Base-by-base conservation (phyloP, 2,888 invertebrate species). In the Calameuta filiformis region DNA sequence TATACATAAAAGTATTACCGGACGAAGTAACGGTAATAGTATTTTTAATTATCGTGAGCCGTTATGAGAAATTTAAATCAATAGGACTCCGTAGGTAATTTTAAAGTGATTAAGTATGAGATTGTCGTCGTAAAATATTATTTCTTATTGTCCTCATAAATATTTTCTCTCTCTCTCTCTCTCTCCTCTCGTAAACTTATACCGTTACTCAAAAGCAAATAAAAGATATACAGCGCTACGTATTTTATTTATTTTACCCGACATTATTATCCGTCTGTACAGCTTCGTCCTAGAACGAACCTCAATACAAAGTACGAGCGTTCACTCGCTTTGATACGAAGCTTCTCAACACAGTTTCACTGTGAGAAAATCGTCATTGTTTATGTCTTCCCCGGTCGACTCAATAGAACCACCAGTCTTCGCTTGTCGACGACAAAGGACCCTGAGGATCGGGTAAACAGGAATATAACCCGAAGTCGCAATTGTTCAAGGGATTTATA, bases 101-200 rank as follows among this genome's bases (percentile, higher is more conserved):
- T 85, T 79, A 81, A 83, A 83, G 81, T 35, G 56, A 69, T 79
- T 73, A 78, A 73, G 78, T 23, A 77, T 75, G 75, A 81, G 78
- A 82, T 82, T 81, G 80, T 79, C 79, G 81, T 79, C 78, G 80
- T 85, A 84, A 86, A 85, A 75, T 76, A 76, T 83, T 83, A 87
- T 86, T 83, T 83, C 85, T 83, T 83, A 68, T 74, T 77, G 74
- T 75, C 68, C 74, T 79, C 81, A 76, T 86, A 85, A 56, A 56
- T 56, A 15, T 15, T 40, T 40, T 12, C 69, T 30, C 69, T 11
- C 69, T 4, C 31, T 71, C 71, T 12, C 69, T 30, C 69, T 11
- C 69, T 4, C 31, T 71, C 71, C 71, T 34, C 33, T 71, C 71
- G 23, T 71, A 71, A 86, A 85, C 79, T 81, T 73, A 81, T 85